Evolutionary conservation across 2,113 vertebrate genomes (phyloP).

Genomic region (Carollia perspicillata): DNA sequence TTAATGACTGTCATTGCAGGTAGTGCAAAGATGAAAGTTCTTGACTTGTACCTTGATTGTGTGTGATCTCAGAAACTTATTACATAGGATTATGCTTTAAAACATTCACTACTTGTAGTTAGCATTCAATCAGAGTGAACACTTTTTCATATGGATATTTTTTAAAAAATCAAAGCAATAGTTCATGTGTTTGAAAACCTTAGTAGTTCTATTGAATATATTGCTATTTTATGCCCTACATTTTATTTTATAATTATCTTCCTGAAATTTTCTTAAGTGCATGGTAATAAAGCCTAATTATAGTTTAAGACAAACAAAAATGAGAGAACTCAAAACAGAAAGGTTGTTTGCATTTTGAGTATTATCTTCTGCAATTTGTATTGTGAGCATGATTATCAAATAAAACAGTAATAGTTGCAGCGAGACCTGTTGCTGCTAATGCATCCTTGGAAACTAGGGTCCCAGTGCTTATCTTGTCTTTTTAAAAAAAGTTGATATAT

Average conservation of each 20-base stretch:
- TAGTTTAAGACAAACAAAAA: conserved; percentile 43
- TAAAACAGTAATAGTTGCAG: neutral
- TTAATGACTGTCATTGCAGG: conserved; percentile 71
- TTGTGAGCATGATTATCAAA: neutral
- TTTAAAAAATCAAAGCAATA: conserved; percentile 81
- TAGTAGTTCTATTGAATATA: conserved; percentile 60
- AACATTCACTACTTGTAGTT: conserved; percentile 62
- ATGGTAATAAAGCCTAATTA: neutral
- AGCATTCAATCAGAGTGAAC: conserved; percentile 55
- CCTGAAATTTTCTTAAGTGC: conserved; percentile 61
- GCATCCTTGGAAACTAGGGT: neutral
- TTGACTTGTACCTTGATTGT: conserved; percentile 62
- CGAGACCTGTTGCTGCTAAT: neutral
- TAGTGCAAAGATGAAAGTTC: conserved; percentile 83
- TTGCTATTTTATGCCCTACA: conserved; percentile 64
- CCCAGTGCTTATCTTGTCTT: neutral
- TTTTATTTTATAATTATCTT: conserved; percentile 55
- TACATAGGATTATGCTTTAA: conserved; percentile 65
- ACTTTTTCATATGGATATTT: conserved; percentile 72
- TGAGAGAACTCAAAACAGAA: conserved; percentile 26
- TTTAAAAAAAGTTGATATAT: neutral
- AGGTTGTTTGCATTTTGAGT: conserved; percentile 36
- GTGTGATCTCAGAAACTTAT: conserved; percentile 78
- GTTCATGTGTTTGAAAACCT: conserved; percentile 70
- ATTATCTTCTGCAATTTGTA: neutral